Evolutionary conservation across 92 coral and sea anemone species (phyloP).

Genomic region (Zoanthus gigantus): DNA sequence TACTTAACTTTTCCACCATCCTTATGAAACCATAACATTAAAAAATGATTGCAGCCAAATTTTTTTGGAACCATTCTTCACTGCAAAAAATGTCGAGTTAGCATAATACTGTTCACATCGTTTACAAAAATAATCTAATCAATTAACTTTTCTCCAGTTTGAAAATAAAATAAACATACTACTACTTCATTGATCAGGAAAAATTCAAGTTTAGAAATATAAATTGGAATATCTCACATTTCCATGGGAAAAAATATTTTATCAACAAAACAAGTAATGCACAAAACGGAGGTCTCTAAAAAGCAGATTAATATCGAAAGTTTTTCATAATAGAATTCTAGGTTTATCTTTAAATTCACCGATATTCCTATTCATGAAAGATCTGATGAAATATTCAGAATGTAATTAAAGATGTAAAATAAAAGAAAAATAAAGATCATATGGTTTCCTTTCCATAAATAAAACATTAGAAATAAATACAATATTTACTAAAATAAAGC

Average conservation of each 20-base stretch:
- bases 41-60: too few species aligned
- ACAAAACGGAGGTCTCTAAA: too few species aligned
- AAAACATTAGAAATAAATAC: background rate
- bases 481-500: conserved; percentile 33
- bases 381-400: background rate
- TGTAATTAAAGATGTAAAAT: background rate
- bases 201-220: background rate
- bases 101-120: too few species aligned
- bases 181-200: background rate
- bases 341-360: too few species aligned
- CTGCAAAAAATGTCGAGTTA: too few species aligned
- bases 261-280: background rate
- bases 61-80: too few species aligned
- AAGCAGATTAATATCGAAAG: too few species aligned
- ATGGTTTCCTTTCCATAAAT: background rate
- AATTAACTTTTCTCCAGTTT: conserved; percentile 17
- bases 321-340: too few species aligned
- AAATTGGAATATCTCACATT: conserved; percentile 2
- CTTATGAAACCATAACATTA: too few species aligned
- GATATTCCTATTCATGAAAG: background rate
- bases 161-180: conserved; percentile 20
- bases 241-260: background rate
- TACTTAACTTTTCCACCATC: too few species aligned
- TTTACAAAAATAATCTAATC: too few species aligned
- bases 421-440: background rate